Base-by-base conservation (phyloP, 2,888 invertebrate species). In the Hirtodrosophila histrioides region DNA sequence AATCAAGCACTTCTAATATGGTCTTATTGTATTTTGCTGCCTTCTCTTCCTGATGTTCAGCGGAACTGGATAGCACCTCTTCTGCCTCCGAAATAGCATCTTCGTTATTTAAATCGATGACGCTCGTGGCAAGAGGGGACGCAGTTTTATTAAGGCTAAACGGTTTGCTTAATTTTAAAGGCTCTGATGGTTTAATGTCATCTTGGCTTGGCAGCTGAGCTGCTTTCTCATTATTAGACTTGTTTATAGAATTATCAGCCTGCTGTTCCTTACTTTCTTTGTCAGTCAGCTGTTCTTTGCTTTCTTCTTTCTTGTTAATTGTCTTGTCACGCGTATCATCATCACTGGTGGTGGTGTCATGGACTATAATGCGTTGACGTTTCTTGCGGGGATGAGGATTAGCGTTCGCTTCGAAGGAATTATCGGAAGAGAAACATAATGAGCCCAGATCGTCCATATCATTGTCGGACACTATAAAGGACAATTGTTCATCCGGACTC, bases 401-500 rank as follows among this genome's bases (percentile, higher is more conserved):
- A n/a, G n/a, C n/a, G n/a, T n/a, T n/a, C n/a, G n/a, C n/a, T n/a
- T n/a, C n/a, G n/a, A 17, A 17, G 8, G 35, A 24, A 8, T 24
- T 29, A 9, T 61, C 74, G 7, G 64, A 57, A 3, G 84, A 78
- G 33, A 74, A 77, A 31, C 69, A 64, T 10, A 78, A 45, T 4
- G 66, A 55, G 27, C 50, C 41, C 53, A 61, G 56, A 8, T 70
- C 60, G n/a, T 58, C 55, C 0, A 45, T 64, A 7, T 80, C 86
- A 8, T 61, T 63, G 11, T 78, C 80, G 2, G 93, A 93, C 69
- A 93, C 93, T 57, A 94, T 80, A 81, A 94, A 94, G 0, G 94
- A 94, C 75, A 70, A 17, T 4, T 49, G 40, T 10, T 92, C 93
- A 77, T 93, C 63, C 0, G 40, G 92, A 9, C 92, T 92, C 4